Evolutionary conservation across 2,113 vertebrate genomes (phyloP).

Genomic region (Clarias magur): DNA sequence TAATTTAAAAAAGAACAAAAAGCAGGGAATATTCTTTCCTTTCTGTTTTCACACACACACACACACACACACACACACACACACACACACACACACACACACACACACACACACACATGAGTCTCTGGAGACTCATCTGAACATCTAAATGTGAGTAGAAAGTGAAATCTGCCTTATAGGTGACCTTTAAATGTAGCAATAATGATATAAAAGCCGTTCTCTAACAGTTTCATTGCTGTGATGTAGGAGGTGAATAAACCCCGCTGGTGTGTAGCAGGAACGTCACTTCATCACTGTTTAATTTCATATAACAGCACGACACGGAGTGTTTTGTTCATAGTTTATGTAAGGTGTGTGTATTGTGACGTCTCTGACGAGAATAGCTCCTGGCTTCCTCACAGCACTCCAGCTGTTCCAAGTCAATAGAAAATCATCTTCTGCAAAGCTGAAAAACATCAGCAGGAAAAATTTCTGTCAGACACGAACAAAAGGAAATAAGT

Average conservation of each 20-base stretch:
- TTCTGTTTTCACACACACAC: no score
- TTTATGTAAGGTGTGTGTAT: no score
- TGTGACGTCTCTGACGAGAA: background rate
- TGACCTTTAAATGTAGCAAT: background rate
- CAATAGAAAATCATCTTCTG: background rate
- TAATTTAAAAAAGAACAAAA: no score
- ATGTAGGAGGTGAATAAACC: background rate
- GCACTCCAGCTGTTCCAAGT: constrained; percentile 1
- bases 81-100: no score
- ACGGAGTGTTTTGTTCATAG: background rate
- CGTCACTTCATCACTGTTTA: background rate
- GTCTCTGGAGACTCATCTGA: no score
- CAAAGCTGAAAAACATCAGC: background rate
- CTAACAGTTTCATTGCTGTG: background rate
- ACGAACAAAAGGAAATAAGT: background rate
- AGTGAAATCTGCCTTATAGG: no score
- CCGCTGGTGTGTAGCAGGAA: background rate
- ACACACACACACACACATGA: no score
- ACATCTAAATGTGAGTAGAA: no score
- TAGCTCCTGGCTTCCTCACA: background rate
- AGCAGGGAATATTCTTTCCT: no score
- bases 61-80: no score
- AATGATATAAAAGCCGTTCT: background rate
- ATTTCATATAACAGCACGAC: background rate
- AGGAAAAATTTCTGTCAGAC: background rate